A percentile compares a stretch with the other conserved stretches of the same genome.
phyloP scores from a whole-genome alignment of 2,888 invertebrate genomes.

The Strigamia transsilvanica region DNA sequence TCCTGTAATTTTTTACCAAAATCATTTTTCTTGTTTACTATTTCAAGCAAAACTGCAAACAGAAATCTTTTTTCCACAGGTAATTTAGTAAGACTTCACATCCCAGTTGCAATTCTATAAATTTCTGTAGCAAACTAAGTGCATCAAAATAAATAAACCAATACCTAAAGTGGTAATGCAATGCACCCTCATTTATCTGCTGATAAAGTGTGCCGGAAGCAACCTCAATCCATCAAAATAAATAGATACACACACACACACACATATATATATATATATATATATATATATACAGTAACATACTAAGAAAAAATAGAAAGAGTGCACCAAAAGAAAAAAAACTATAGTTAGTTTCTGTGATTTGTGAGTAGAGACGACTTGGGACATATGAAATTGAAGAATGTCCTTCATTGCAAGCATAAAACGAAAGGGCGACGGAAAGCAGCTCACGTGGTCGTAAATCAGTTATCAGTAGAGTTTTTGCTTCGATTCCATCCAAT shows the following conservation, averaged over 20 bases:
- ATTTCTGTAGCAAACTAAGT: neutral
- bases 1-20: too few species aligned
- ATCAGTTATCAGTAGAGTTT: conserved; percentile 32
- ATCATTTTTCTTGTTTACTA: too few species aligned
- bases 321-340: neutral
- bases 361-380: conserved; percentile 15
- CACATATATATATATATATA: too few species aligned
- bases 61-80: too few species aligned
- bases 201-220: neutral
- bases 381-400: conserved; percentile 42
- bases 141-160: neutral
- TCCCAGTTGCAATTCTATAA: neutral
- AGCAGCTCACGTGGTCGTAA: neutral
- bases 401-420: conserved; percentile 24
- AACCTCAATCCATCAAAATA: neutral
- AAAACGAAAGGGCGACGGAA: conserved; percentile 6
- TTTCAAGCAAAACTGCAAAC: too few species aligned
- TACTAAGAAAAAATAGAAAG: neutral
- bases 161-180: neutral
- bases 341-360: neutral
- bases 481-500: conserved; percentile 10
- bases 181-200: neutral
- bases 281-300: neutral
- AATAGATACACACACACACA: too few species aligned
- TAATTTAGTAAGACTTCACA: neutral